Percentiles rank a stretch among this genome's conserved stretches.
Conservation (phyloP, 2,888 invertebrate species). For the Didymodactylos carnosus region DNA sequence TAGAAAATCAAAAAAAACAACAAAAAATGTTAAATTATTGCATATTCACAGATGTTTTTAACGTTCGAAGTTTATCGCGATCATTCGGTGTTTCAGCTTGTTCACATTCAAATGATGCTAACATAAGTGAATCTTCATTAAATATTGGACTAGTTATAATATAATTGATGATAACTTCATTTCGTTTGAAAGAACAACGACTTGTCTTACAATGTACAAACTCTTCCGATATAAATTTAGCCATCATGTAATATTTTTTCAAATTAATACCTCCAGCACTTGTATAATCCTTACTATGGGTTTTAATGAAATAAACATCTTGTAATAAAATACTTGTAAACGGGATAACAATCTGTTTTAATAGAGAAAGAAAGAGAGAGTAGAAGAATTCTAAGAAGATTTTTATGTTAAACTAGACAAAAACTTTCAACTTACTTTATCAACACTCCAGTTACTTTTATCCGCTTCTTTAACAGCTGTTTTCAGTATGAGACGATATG, state of each 20-base stretch:
- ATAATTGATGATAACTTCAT: neutral
- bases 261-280: neutral
- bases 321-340: neutral
- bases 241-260: conserved; percentile 5
- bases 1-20: no score
- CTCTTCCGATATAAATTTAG: conserved; percentile 5
- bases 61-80: no score
- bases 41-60: no score
- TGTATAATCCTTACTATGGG: neutral
- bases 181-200: neutral
- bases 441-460: conserved; percentile 18
- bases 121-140: conserved; percentile 1
- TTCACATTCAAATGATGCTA: neutral
- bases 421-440: no score
- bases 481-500: conserved; percentile 64
- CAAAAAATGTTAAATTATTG: no score
- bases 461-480: conserved; percentile 46
- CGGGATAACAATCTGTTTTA: neutral
- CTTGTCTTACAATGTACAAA: neutral
- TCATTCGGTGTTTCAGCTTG: neutral
- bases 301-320: neutral
- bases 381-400: no score
- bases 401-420: no score
- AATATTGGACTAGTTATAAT: conserved; percentile 2
- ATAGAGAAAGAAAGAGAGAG: no score